Base-by-base conservation (phyloP, 2,888 invertebrate genomes). In the Yponomeuta sedellus region DNA sequence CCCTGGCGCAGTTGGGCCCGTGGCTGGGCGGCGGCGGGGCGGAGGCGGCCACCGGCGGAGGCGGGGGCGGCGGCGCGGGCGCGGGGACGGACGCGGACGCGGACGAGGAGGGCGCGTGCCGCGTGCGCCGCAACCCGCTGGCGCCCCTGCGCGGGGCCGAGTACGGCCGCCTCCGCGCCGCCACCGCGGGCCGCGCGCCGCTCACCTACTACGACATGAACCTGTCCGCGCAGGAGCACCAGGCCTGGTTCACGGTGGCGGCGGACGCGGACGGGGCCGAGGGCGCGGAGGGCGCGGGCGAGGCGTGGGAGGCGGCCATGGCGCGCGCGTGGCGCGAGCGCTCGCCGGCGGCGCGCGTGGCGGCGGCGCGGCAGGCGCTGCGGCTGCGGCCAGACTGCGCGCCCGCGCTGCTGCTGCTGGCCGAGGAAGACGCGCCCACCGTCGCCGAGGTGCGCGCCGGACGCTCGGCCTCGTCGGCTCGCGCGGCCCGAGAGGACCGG, bases 201-300 rank as follows among this genome's bases (percentile, higher is more conserved):
- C 92, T 99, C 61, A 99, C 99, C 0, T 99, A 98, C 87, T 98
- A 99, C 85, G 99, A 99, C 80, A 99, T 99, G 99, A 99, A 99
- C 86, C 92, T 99, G 61, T 98, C 98, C 0, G 99, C 99, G 22
- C 99, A 99, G 89, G 99, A 99, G 88, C 99, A 99, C 86, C 99
- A 99, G 84, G 97, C 97, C 5, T 97, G 97, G 68, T 67, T 68
- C 61, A 22, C 62, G 19, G 58, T 39, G 67, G 67, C 22, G 25
- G 34, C 10, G 65, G 64, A 34, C 8, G 5, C 34, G 61, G 57
- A 61, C 11, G 65, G 67, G 5, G 68, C 56, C 25, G 34, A 5
- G 34, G 68, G 64, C 20, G 65, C 64, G 1, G 19, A 28, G 2
- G 40, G 52, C 22, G 68, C 67, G 12, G 68, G 39, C 68, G 84